Evolutionary conservation across 2,797 vertebrate species (phyloP).

Genomic region (Phrynocephalus vlangalii): DNA sequence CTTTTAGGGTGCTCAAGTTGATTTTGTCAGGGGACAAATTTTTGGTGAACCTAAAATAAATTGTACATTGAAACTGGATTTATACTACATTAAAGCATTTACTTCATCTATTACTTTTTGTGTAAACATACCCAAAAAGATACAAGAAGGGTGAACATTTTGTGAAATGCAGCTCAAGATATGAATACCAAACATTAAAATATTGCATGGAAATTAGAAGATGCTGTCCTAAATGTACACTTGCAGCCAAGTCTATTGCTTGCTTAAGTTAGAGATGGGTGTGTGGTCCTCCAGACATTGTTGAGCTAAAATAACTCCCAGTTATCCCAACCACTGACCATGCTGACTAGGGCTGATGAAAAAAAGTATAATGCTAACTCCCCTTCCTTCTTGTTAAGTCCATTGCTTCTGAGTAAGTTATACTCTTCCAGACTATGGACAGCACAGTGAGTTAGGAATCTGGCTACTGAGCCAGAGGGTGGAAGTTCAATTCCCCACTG

Average conservation of each 20-base stretch:
- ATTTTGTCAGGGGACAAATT: slow-evolving; percentile 87
- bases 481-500: too few relatives aligned
- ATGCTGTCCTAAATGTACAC: too few relatives aligned
- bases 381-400: too few relatives aligned
- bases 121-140: not conserved
- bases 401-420: too few relatives aligned
- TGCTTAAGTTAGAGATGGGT: not conserved
- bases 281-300: not conserved
- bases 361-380: not conserved
- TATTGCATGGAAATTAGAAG: not conserved
- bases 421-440: too few relatives aligned
- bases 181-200: not conserved
- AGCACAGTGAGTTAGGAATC: too few relatives aligned
- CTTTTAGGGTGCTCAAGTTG: slow-evolving; percentile 84
- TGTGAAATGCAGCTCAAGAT: not conserved
- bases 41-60: slow-evolving; percentile 83
- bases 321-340: not conserved
- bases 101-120: not conserved
- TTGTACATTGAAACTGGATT: slow-evolving; percentile 28
- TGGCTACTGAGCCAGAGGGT: too few relatives aligned
- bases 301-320: not conserved
- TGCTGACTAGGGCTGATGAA: not conserved
- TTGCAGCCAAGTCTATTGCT: too few relatives aligned
- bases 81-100: slow-evolving; percentile 32
- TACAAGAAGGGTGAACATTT: not conserved